These are phyloP conservation scores for Alaudala cheleensis DNA, from an alignment of 2,113 vertebrate species.

Conservation along the genomic window DNA sequence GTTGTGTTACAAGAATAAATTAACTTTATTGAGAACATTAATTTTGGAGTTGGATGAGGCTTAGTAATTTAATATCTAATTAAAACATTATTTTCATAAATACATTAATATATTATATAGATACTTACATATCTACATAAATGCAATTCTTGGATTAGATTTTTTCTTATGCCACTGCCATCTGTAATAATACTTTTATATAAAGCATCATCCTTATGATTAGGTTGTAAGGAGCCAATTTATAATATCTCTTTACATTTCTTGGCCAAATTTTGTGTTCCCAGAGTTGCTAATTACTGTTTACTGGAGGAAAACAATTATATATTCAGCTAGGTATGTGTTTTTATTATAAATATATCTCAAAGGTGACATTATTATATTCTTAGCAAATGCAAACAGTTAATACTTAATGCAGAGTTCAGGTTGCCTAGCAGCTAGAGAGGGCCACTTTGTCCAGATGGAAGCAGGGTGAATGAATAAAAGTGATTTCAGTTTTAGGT, in stretches of 20 bases:
- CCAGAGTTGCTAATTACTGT: slow-evolving; percentile 12
- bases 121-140: background rate
- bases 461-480: slow-evolving; percentile 23
- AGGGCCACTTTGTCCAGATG: slow-evolving; percentile 11
- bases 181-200: background rate
- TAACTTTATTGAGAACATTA: background rate
- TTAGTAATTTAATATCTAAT: background rate
- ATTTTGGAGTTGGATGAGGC: background rate
- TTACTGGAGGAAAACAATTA: background rate
- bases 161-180: background rate
- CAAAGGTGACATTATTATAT: slow-evolving; percentile 3
- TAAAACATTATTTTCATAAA: background rate
- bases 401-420: slow-evolving; percentile 5
- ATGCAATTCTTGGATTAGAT: background rate
- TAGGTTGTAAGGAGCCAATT: background rate
- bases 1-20: background rate
- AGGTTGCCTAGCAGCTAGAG: slow-evolving; percentile 68
- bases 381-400: background rate
- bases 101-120: background rate
- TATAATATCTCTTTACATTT: background rate
- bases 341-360: slow-evolving; percentile 16
- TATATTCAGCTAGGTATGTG: background rate
- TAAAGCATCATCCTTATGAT: background rate
- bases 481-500: background rate
- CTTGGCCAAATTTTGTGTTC: background rate